Evolutionary conservation across 2,888 invertebrate genomes (phyloP), one percentile per base, ranked within the genome.

Genomic region (Eugnorisma glareosa): DNA sequence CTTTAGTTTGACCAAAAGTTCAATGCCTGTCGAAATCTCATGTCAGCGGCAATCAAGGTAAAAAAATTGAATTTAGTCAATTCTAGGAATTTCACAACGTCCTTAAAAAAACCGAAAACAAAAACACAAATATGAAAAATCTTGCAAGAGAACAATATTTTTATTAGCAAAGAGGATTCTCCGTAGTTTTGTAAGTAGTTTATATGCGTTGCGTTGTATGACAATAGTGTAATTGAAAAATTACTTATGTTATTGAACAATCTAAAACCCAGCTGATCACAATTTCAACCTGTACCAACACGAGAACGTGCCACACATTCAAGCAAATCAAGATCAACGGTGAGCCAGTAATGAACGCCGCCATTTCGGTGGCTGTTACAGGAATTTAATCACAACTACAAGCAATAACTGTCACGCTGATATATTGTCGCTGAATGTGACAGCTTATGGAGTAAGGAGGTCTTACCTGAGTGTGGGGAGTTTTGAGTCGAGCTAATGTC

Each of bases 291-390:
- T 8, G 4, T 15, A 7, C 67, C 59, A 18, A 18, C 48, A 48
- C 48, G n/a, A 59, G 40, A 73, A 43, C 72, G 81, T 31, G 28
- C 21, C 35, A 51, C 70, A 82, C 43, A 74, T 74, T 21, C 48
- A 57, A 67, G 68, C 73, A 83, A 86, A 84, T 86, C 86, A 86
- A 79, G 83, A 86, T 83, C 83, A 86, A 63, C 83, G 35, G 86
- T 83, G 74, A 78, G 40, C 68, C 66, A 75, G 83, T 83, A 86
- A 86, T 86, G 78, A 84, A 86, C 74, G 72, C 66, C 61, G 37
- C 70, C 85, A 61, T 85, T 77, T 82, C 43, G 73, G 82, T 67
- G n/a, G 85, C 59, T 68, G 61, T 43, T 37, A 77, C 83, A 82
- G 54, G 77, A 85, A 83, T 83, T 85, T 77, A 83, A 83, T 83